Conservation (phyloP, 2,888 invertebrate species). For the Scaptomyza polygonia region DNA sequence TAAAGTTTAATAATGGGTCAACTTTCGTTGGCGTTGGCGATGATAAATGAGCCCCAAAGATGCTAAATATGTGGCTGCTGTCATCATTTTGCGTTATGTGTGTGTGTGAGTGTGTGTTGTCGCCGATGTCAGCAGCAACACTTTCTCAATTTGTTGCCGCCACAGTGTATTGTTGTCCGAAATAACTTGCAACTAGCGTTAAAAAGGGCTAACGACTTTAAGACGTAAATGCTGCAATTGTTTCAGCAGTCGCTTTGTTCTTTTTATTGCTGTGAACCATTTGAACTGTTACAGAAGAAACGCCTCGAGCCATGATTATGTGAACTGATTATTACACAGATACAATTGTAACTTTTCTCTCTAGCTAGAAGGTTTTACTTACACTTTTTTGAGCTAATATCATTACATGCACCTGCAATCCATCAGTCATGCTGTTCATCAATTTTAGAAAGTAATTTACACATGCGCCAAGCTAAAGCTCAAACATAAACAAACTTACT, state of each 20-base stretch:
- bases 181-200: constrained; percentile 35
- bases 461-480: constrained; percentile 38
- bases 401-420: constrained; percentile 42
- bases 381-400: too few relatives aligned
- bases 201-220: constrained; percentile 63
- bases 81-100: constrained; percentile 58
- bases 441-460: constrained; percentile 69
- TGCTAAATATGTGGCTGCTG: constrained; percentile 33
- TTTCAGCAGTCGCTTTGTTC: constrained; percentile 31
- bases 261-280: constrained; percentile 21
- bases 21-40: constrained; percentile 69
- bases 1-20: constrained; percentile 70
- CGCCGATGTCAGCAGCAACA: constrained; percentile 58
- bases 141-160: constrained; percentile 66
- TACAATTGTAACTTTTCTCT: neutral
- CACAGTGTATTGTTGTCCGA: constrained; percentile 27
- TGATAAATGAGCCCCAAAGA: constrained; percentile 66
- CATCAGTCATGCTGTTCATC: constrained; percentile 12
- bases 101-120: constrained; percentile 42
- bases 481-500: constrained; percentile 47
- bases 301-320: constrained; percentile 36
- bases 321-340: constrained; percentile 26
- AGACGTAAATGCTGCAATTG: constrained; percentile 56
- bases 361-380: too few relatives aligned
- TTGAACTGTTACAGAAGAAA: constrained; percentile 51